Evolutionary conservation across 2,797 vertebrate genomes (phyloP), one percentile per base, ranked within the genome.

Genomic region (Acanthis flammea): DNA sequence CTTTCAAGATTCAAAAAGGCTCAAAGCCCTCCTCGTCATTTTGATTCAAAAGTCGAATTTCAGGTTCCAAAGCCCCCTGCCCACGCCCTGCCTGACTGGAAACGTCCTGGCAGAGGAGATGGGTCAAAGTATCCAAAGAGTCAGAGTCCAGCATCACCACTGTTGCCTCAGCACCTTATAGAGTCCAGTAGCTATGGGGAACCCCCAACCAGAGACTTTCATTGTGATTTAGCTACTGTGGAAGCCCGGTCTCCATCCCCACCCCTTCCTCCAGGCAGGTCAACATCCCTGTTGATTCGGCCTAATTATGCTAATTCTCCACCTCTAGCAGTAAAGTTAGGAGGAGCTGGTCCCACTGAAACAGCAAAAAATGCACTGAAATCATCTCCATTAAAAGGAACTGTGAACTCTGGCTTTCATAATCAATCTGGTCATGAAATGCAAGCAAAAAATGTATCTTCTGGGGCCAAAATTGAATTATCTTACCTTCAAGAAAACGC

Each of bases 191-290:
- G 98, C 71, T 92, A 84, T 17, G 94, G 96, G 28, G 98, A 99
- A n/a, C 97, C 97, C 88, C 98, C 98, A 57, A 98, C 97, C 28
- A 98, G 98, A 98, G 98, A 99, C 85, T 97, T 97, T 57, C 97
- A 97, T 95, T 98, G 97, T 98, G 97, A 97, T 95, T 95, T 97
- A 80, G 95, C 94, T 90, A 84, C 97, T 95, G 97, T 94, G 57
- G 96, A 98, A 95, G 90, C 98, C 91, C 98, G 90, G 92, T 98
- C 98, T 44, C 98, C 98, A 5, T 98, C 98, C 37, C 98, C 98
- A 31, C 99, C 98, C 16, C 93, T 97, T 62, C 98, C 98, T 94
- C 99, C 99, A 3, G 98, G 98, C 81, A 98, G 99, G 71, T 98
- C 98, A 88, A 97, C 98, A 68, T 99, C 99, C 33, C 96, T 99